Conservation (phyloP, 1,140 invertebrate species). For the Drosophila elegans region DNA sequence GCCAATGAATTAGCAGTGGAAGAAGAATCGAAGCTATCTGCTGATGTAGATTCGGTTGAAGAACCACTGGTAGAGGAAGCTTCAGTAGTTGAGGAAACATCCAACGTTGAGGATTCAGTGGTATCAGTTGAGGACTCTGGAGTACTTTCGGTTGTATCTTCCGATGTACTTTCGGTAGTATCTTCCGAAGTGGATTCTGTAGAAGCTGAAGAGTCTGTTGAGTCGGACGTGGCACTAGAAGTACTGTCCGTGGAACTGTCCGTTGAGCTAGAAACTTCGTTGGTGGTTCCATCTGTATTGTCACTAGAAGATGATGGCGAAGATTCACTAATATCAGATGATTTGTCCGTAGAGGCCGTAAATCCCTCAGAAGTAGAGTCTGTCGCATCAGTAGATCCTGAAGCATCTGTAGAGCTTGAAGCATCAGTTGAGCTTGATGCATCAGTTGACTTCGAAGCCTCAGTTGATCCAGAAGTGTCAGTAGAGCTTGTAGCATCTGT, state of each 20-base stretch:
- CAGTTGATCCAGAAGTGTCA: constrained; percentile 10
- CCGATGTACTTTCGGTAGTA: constrained; percentile 48
- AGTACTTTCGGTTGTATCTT: constrained; percentile 51
- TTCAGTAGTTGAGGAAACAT: constrained; percentile 15
- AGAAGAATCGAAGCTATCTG: constrained; percentile 3
- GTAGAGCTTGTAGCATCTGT: constrained; percentile 41
- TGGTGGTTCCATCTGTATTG: constrained; percentile 19
- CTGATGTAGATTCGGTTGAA: constrained; percentile 8
- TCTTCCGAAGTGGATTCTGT: constrained; percentile 49
- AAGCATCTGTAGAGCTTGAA: constrained; percentile 18
- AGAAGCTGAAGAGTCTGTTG: constrained; percentile 50
- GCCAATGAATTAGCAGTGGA: constrained; percentile 16
- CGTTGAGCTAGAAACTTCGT: constrained; percentile 44
- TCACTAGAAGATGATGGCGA: constrained; percentile 13
- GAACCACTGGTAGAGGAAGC: constrained; percentile 19
- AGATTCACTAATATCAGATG: constrained; percentile 29
- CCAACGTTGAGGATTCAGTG: constrained; percentile 40
- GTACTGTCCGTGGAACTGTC: constrained; percentile 44
- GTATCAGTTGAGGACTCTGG: constrained; percentile 42
- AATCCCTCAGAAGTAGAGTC: constrained; percentile 5
- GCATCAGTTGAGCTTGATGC: constrained; percentile 5
- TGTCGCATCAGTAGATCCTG: background rate
- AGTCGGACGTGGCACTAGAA: constrained; percentile 42
- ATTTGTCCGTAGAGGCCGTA: constrained; percentile 46
- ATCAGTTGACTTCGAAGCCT: no score